Evolutionary conservation across 2,888 invertebrate genomes (phyloP), one percentile per base, ranked within the genome.

Genomic region (Thecocarcelia acutangulata): DNA sequence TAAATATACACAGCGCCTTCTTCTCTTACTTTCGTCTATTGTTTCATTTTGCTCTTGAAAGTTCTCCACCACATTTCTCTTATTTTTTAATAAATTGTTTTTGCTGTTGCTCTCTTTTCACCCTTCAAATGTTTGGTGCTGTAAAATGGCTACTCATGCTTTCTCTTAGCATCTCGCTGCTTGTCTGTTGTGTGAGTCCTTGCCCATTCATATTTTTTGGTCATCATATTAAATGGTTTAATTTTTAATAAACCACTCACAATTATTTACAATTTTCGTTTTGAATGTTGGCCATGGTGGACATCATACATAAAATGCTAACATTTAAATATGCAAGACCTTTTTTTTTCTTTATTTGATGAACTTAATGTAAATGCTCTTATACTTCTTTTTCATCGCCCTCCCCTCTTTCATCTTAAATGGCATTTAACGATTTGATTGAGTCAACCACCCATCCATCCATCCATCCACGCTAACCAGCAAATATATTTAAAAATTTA

Each of bases 231-330:
- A 73, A 79, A 79, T 72, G 75, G 61, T 79, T 79, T 76, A 83
- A 83, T 83, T 80, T 79, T 80, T 79, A 83, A 83, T 83, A 80
- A 83, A 75, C 75, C 79, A 83, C 76, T 80, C 56, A 80, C 75
- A 83, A 83, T 78, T 75, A 82, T 82, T 75, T 82, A 74, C 70
- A 76, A 80, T 83, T 80, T 83, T 76, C 83, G 75, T 79, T 75
- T 83, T 63, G 68, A 79, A 63, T 82, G 56, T 63, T 70, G 69
- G 68, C 69, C 77, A 70, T 78, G 70, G 70, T 56, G 81, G 80
- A 76, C 56, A 74, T 46, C 44, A 46, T 42, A 44, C 33, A 56
- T 15, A 69, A 46, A 64, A 64, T 68, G 33, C 17, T 24, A 19
- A 52, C 8, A 73, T 73, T 79, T 73, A 79, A 73, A 79, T 73